Base-by-base conservation (phyloP, 2,888 invertebrate genomes). In the Lycophotia porphyrea region DNA sequence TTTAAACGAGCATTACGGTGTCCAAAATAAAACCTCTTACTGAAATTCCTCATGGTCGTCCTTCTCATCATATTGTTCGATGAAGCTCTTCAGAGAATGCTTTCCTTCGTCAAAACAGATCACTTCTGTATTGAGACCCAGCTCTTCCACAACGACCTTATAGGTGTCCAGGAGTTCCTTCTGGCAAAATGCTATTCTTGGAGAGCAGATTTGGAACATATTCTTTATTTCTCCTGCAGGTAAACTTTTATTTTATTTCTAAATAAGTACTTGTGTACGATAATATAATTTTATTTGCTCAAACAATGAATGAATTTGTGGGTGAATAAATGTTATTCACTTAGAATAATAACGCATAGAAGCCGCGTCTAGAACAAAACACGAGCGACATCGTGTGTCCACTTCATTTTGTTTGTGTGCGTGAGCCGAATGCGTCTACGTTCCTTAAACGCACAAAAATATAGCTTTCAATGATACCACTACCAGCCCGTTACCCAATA, bases 131-230 rank as follows among this genome's bases (percentile, higher is more conserved):
- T 92, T 84, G 9, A 94, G 79, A 0, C 84, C 91, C 7, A 95
- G 77, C 3, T 92, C 90, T 13, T 81, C 58, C 0, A 88, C 90
- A 0, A 90, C 93, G n/a, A 74, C 76, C 1, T 79, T 49, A 67
- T 92, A 93, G 1, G 88, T 79, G 0, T 89, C 86, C 31, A 88
- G 87, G 0, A 85, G 74, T 5, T 91, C 91, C n/a, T 87, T 80
- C 74, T 93, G 91, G 74, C 95, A 95, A 73, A 95, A 94, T 0
- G 92, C 93, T 76, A 95, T 86, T 82, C 91, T 93, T 0, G 95
- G 95, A 27, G 84, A 78, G 0, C 93, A 89, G 65, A 93, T 74
- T 71, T 92, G 89, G 74, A 95, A 92, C 0, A 93, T 60, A 1
- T n/a, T 4, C 52, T 52, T 52, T 52, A 52, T n/a, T 52, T n/a